A percentile compares a stretch with the other conserved stretches of the same genome.
Conservation (phyloP, 2,113 vertebrate genomes). For the Pygoscelis adeliae region DNA sequence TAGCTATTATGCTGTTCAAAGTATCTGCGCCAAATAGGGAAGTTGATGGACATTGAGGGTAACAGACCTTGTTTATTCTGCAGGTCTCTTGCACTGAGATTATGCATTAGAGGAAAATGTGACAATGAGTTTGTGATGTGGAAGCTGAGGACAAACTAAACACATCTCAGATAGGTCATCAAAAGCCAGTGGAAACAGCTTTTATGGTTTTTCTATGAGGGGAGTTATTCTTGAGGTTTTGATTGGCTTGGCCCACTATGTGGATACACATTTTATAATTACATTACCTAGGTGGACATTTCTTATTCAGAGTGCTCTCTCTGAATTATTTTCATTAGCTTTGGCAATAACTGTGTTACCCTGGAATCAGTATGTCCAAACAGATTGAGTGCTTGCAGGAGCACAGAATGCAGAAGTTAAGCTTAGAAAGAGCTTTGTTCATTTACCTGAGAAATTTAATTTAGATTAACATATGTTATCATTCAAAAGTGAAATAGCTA, state of each 20-base stretch:
- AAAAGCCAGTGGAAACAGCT: background rate
- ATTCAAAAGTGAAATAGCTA: background rate
- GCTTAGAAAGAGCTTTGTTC: background rate
- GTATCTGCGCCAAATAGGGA: background rate
- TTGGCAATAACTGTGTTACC: background rate
- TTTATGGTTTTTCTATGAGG: background rate
- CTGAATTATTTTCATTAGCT: background rate
- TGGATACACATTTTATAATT: background rate
- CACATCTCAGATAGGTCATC: background rate
- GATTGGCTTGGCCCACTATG: background rate
- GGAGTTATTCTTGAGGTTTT: background rate
- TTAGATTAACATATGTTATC: background rate
- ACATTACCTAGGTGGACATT: background rate
- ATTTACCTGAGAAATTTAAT: background rate
- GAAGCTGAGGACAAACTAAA: background rate
- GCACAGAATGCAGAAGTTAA: background rate
- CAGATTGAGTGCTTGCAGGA: background rate
- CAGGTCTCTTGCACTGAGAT: background rate
- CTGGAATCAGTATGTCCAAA: background rate
- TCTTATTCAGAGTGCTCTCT: background rate
- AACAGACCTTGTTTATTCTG: background rate
- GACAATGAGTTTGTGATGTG: background rate
- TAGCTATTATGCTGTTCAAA: background rate
- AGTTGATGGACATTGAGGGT: background rate
- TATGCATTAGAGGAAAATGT: background rate